Conservation (phyloP, 2,888 invertebrate genomes). For the Steinernema carpocapsae region DNA sequence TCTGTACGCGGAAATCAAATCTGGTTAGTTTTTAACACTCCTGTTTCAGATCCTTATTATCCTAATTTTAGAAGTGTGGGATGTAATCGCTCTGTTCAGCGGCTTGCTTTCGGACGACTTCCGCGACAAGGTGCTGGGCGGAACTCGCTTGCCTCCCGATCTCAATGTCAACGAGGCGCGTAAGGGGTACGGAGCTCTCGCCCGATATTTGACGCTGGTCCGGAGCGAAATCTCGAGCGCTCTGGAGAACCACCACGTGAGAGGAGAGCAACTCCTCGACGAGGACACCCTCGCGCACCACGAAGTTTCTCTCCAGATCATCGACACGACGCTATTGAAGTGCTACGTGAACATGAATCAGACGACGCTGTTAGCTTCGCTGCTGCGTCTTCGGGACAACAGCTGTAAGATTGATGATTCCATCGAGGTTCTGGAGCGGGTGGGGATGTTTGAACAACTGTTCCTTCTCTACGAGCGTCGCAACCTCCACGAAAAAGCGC, state of each 20-base stretch:
- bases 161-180: slow-evolving; percentile 74
- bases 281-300: slow-evolving; percentile 67
- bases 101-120: slow-evolving; percentile 78
- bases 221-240: slow-evolving; percentile 52
- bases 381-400: slow-evolving; percentile 82
- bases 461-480: slow-evolving; percentile 94
- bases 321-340: slow-evolving; percentile 94
- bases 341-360: slow-evolving; percentile 97
- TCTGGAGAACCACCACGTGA: slow-evolving; percentile 46
- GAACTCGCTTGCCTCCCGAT: slow-evolving; percentile 34
- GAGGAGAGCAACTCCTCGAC: slow-evolving; percentile 37
- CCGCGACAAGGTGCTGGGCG: slow-evolving; percentile 70
- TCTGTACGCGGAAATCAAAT: slow-evolving; percentile 85
- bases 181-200: slow-evolving; percentile 83
- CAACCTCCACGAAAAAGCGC: slow-evolving; percentile 87
- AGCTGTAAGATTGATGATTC: slow-evolving; percentile 92
- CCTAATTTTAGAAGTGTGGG: slow-evolving; percentile 80
- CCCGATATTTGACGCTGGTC: slow-evolving; percentile 84
- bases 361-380: slow-evolving; percentile 88
- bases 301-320: slow-evolving; percentile 82
- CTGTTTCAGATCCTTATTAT: slow-evolving; percentile 1
- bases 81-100: slow-evolving; percentile 92
- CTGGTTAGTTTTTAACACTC: slow-evolving; percentile 72
- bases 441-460: slow-evolving; percentile 76
- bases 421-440: slow-evolving; percentile 73